These are phyloP conservation scores for Diadophis punctatus DNA, from an alignment of 2,113 vertebrate genomes.

Conservation along the genomic window DNA sequence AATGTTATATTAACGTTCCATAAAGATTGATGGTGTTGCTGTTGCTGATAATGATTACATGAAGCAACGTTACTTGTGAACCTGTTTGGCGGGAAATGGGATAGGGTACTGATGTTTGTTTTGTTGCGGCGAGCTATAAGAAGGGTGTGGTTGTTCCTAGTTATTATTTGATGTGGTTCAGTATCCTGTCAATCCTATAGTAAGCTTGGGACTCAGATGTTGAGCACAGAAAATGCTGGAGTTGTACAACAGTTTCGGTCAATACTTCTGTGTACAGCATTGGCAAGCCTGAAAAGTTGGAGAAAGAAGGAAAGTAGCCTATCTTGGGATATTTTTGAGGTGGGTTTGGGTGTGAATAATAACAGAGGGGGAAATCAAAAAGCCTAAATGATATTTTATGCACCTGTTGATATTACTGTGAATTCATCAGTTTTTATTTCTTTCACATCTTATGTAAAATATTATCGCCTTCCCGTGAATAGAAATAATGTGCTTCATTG, in stretches of 20 bases:
- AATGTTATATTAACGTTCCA: not conserved
- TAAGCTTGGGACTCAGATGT: not conserved
- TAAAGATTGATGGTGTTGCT: not conserved
- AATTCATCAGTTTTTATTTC: slow-evolving; percentile 34
- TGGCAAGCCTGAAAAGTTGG: not conserved
- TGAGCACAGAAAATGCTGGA: slow-evolving; percentile 8
- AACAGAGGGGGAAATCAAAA: not conserved
- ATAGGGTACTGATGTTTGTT: rapidly evolving
- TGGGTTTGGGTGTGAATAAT: not conserved
- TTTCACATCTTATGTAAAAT: not conserved
- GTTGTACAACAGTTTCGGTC: not conserved
- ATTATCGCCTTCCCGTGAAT: not conserved
- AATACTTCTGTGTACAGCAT: not conserved
- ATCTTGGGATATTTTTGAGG: not conserved
- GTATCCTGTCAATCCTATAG: rapidly evolving
- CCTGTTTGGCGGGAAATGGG: slow-evolving; percentile 19
- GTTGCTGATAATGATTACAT: slow-evolving; percentile 20
- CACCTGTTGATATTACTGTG: not conserved
- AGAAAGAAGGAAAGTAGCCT: not conserved
- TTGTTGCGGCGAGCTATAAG: not conserved
- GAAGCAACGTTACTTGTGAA: slow-evolving; percentile 52
- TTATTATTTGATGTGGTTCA: not conserved
- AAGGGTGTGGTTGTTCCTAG: slow-evolving; percentile 31
- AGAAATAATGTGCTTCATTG: not conserved
- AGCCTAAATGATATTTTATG: slow-evolving; percentile 14